Base-by-base conservation (phyloP, 2,888 invertebrate genomes). In the Drosophila stalkeri region DNA sequence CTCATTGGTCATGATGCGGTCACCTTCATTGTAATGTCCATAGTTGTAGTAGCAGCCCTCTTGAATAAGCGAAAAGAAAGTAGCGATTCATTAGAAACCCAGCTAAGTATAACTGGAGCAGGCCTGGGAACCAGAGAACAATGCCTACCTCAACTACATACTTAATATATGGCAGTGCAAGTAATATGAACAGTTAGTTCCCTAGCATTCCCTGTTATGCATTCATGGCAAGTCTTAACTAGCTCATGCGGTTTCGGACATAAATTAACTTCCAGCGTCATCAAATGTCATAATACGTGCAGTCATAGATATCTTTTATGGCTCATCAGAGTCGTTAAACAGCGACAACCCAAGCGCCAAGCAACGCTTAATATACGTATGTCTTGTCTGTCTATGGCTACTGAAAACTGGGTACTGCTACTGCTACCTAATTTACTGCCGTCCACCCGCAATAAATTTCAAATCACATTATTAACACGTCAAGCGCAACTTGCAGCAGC, bases 41-140 rank as follows among this genome's bases (percentile, higher is more conserved):
- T 97, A 97, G 94, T 98, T 98, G 94, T 98, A 98, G 94, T 97
- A 98, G 93, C 98, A 98, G 86, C 97, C 97, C 84, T 94, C 95
- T 95, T 94, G 64, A 93, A 94, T 75, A 27, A 68, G 51, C 64
- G 46, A 72, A 77, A 75, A 75, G 77, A 78, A 78, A 77, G 71
- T 61, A 59, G 55, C 65, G 56, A 64, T 72, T 54, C 52, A 70
- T 74, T 73, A 83, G 66, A 59, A 62, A 51, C 16, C 46, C 56
- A 44, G 51, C 57, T 64, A 33, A 20, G 27, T 54, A 39, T 51
- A 78, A 78, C 77, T 78, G 57, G 80, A 80, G 46, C 80, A 77
- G 54, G 31, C 46, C 77, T 72, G 76, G 47, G 81, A 72, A 73
- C 37, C 62, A 55, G 12, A 31, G 31, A 75, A 80, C 77, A 77